These are phyloP conservation scores for Uromys caudimaculatus DNA, from an alignment of 2,797 vertebrate genomes.

Conservation along the genomic window DNA sequence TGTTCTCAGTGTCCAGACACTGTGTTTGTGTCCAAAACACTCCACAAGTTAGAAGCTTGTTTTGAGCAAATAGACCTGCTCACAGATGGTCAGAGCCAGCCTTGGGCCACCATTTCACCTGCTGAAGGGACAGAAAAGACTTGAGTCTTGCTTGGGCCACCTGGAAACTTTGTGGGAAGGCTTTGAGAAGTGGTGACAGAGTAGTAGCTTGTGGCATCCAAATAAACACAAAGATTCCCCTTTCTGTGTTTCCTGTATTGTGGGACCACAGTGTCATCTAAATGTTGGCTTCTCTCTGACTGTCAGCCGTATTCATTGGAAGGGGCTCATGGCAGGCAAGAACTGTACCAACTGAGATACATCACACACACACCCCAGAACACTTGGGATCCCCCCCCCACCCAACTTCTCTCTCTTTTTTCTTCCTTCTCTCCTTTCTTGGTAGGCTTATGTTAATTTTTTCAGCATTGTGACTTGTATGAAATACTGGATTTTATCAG, in stretches of 20 bases:
- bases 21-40: background rate
- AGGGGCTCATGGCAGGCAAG: background rate
- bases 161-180: background rate
- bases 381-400: background rate
- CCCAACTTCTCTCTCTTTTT: background rate
- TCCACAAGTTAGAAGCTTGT: conserved; percentile 31
- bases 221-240: background rate
- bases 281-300: background rate
- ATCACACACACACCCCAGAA: background rate
- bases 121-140: too few species aligned
- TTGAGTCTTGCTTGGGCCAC: background rate
- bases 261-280: background rate
- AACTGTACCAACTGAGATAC: background rate
- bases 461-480: background rate
- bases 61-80: background rate
- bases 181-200: background rate
- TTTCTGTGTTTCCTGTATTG: background rate
- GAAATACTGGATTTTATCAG: background rate
- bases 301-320: background rate
- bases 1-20: background rate
- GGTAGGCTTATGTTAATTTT: background rate
- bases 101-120: background rate
- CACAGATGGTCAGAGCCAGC: background rate
- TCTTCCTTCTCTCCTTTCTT: background rate
- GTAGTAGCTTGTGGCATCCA: background rate